Evolutionary conservation across 2,113 vertebrate species (phyloP).

Genomic region (Eira barbara): DNA sequence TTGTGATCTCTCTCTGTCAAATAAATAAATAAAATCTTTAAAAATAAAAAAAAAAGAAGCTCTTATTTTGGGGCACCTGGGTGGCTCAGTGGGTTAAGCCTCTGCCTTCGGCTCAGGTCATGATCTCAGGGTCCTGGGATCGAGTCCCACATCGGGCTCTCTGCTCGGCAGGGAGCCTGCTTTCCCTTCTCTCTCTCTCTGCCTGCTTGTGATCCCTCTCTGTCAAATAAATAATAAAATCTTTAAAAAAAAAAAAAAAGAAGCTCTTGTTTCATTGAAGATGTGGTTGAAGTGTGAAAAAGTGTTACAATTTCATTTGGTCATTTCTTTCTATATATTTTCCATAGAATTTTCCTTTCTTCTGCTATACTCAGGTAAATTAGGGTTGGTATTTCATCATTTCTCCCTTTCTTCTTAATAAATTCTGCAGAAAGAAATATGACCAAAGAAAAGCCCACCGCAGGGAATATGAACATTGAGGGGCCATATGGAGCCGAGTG

Average conservation of each 20-base stretch:
- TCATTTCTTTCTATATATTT: conserved; percentile 7
- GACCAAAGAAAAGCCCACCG: neutral
- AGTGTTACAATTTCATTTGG: neutral
- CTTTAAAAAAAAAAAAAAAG: no score
- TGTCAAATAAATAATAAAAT: no score
- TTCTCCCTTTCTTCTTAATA: conserved; percentile 39
- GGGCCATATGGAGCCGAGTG: neutral
- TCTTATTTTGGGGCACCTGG: neutral
- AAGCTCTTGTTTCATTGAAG: conserved; percentile 21
- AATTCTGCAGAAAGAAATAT: conserved; percentile 35
- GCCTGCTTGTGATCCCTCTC: no score
- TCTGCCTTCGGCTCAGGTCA: no score
- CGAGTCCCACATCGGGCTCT: no score
- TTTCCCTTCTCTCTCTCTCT: no score
- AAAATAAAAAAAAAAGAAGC: neutral
- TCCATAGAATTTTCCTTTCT: conserved; percentile 25
- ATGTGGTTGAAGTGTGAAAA: neutral
- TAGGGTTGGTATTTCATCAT: conserved; percentile 27
- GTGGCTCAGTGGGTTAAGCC: no score
- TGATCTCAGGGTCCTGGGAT: no score
- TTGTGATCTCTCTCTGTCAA: no score
- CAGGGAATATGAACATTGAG: neutral
- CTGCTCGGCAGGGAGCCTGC: no score
- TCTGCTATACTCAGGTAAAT: neutral
- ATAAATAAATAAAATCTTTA: no score